A percentile compares a stretch with the other conserved stretches of the same genome.
These are phyloP conservation scores for Cephalotes varians DNA, from an alignment of 2,888 invertebrate genomes.

Conservation along the genomic window DNA sequence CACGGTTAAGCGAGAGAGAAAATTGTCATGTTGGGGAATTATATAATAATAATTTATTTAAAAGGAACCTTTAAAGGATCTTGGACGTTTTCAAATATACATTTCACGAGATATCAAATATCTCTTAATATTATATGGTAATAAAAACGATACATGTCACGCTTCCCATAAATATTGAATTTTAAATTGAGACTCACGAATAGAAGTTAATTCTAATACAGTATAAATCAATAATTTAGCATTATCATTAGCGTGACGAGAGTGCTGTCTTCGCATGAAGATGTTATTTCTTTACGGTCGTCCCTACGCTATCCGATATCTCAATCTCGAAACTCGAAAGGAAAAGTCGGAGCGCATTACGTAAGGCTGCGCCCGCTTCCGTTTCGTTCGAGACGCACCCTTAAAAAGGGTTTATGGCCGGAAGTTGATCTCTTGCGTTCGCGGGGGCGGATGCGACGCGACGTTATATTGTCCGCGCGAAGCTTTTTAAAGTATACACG, in stretches of 20 bases:
- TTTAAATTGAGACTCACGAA: neutral
- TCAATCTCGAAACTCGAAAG: constrained; percentile 47
- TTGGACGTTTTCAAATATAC: neutral
- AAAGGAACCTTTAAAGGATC: constrained; percentile 36
- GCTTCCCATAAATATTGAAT: neutral
- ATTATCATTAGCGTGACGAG: constrained; percentile 15
- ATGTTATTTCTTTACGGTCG: constrained; percentile 11
- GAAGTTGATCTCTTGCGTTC: constrained; percentile 77
- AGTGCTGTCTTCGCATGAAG: neutral
- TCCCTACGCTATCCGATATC: constrained; percentile 5
- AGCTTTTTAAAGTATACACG: constrained; percentile 50
- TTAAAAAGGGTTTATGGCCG: constrained; percentile 80
- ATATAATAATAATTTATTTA: constrained; percentile 61
- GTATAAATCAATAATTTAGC: neutral
- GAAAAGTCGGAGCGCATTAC: constrained; percentile 51
- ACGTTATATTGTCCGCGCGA: constrained; percentile 53
- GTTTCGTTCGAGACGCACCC: constrained; percentile 74
- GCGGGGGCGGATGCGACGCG: constrained; percentile 66
- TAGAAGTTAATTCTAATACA: neutral
- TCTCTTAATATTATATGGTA: neutral
- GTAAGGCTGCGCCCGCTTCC: constrained; percentile 70
- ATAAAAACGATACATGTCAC: neutral
- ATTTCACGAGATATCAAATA: neutral
- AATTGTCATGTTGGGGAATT: constrained; percentile 40
- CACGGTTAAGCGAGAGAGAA: constrained; percentile 20